Base-by-base conservation (phyloP, 23 tunicate species). In the Trididemnum clinides region DNA sequence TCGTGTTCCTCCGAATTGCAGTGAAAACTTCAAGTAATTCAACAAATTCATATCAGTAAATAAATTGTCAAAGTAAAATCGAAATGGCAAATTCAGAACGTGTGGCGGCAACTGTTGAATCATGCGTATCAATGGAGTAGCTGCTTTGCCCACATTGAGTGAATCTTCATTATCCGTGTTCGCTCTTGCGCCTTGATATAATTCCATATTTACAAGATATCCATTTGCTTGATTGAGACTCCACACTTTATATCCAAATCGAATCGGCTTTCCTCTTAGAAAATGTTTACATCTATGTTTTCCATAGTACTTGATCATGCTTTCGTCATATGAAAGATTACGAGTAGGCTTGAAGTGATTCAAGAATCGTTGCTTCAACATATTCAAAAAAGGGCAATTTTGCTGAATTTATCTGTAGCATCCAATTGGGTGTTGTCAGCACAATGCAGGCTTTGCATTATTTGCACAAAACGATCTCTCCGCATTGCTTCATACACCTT, bases 221-320 rank as follows among this genome's bases (percentile, higher is more conserved):
- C 37, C 75, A 31, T 66, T 32, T 30, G 7, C 37, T 66, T 30
- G 36, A 23, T 66, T 66, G 30, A 66, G 75, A 31, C 75, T 29
- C 75, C 75, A 66, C 2, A 37, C 75, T 66, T 66, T 66, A 31
- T 28, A 66, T 20, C 75, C 36, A 66, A 66, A 66, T 66, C 75
- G 12, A 59, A 28, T 66, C 31, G 75, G 75, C 37, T 66, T 66
- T 29, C 36, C n/a, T 31, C 75, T 20, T 6, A 66, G 30, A 32
- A 30, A 66, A 6, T 66, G 75, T 66, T 66, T 66, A 23, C 75
- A 66, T 32, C 75, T 37, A 66, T 66, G 75, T 20, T 66, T 66
- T 29, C 37, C 75, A 31, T 66, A 66, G n/a, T 66, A 66, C 7
- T 66, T 32, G 6, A 66, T 66, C 75, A 66, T 66, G 7, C 37